Evolutionary conservation across 1,140 invertebrate species (phyloP), one percentile per base, ranked within the genome.

Genomic region (Tetraneura akinire): DNA sequence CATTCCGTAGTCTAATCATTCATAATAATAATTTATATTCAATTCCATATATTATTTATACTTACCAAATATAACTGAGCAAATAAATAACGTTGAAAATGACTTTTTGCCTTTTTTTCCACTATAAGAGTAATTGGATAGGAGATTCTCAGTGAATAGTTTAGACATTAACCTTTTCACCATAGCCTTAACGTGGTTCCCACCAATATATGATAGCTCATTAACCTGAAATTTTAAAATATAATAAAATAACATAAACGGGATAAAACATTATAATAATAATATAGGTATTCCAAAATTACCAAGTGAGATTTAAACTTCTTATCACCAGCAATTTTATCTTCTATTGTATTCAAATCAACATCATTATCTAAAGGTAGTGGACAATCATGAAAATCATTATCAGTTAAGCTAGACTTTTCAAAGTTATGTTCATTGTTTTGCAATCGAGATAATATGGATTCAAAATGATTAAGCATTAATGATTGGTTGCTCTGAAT

Each of bases 11-110:
- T n/a, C n/a, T n/a, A n/a, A n/a, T n/a, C n/a, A n/a, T n/a, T n/a
- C n/a, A n/a, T n/a, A n/a, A n/a, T n/a, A n/a, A n/a, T n/a, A n/a
- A n/a, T n/a, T n/a, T n/a, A n/a, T n/a, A n/a, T n/a, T n/a, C n/a
- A n/a, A n/a, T n/a, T n/a, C n/a, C n/a, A n/a, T n/a, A n/a, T n/a
- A n/a, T n/a, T n/a, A n/a, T n/a, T n/a, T n/a, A 13, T 55, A 55
- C 55, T 5, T 57, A 57, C 55, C 55, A 57, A 57, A 57, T 57
- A 57, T 57, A 57, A 57, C 55, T 57, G 55, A 57, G 11, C 11
- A 57, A 26, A 57, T 57, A 14, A 57, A 57, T 4, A 57, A 14
- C 14, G 55, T 26, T 57, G 55, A 57, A 5, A 57, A 57, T 14
- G 55, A 23, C 14, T 57, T 57, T 26, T 57, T 57, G 13, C 55